Evolutionary conservation across 1,140 invertebrate genomes (phyloP).

Genomic region (Drosophila asahinai): DNA sequence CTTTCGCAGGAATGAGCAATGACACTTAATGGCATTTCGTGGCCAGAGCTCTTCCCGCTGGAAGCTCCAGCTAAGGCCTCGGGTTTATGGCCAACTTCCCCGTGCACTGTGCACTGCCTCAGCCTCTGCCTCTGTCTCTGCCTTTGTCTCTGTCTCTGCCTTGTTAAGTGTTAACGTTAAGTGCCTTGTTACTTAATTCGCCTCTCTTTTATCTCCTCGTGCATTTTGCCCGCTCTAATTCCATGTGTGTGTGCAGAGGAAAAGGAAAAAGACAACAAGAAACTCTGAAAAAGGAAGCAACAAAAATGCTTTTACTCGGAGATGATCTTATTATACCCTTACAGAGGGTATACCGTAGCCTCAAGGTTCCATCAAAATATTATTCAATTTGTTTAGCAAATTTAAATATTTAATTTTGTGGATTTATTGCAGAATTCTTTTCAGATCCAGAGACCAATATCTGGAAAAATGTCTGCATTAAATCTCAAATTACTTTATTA

Average conservation of each 20-base stretch:
- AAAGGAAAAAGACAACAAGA: slow-evolving; percentile 23
- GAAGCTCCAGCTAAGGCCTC: slow-evolving; percentile 20
- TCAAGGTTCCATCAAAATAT: background rate
- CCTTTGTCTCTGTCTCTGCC: slow-evolving; percentile 60
- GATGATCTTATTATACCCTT: slow-evolving; percentile 27
- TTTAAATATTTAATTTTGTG: background rate
- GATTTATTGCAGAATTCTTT: background rate
- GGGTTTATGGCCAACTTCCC: slow-evolving; percentile 50
- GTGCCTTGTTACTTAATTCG: slow-evolving; percentile 82
- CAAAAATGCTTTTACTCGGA: slow-evolving; percentile 41
- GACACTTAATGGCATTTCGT: slow-evolving; percentile 81
- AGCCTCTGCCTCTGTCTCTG: slow-evolving; percentile 9
- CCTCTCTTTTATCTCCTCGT: slow-evolving; percentile 67
- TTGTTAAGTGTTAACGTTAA: slow-evolving; percentile 83
- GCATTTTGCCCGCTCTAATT: slow-evolving; percentile 78
- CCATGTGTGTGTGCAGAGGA: slow-evolving; percentile 28
- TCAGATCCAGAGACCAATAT: too few relatives aligned
- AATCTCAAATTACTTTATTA: background rate
- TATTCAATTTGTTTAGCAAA: too few relatives aligned
- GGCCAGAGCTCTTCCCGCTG: slow-evolving; percentile 34
- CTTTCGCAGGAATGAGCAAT: slow-evolving; percentile 81
- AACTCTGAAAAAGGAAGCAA: slow-evolving; percentile 24
- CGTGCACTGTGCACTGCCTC: slow-evolving; percentile 25
- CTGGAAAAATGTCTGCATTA: background rate
- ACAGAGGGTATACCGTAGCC: background rate